A percentile compares a stretch with the other conserved stretches of the same genome.
Conservation (phyloP, 2,888 invertebrate genomes). For the Malthinus seriepunctatus region DNA sequence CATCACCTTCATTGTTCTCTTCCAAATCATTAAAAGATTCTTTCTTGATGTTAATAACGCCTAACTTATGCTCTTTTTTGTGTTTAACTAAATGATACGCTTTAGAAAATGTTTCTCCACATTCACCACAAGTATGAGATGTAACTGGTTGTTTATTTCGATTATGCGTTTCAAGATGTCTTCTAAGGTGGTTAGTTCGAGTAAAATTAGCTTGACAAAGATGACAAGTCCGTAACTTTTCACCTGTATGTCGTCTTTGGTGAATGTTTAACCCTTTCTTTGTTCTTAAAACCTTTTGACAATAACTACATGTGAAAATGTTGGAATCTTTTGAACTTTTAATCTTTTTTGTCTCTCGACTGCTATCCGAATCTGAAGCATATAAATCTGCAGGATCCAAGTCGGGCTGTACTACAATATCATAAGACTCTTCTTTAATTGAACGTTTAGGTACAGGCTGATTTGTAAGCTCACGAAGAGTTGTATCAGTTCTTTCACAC, state of each 20-base stretch:
- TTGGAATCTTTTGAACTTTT: constrained; percentile 35
- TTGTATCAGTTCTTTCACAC: constrained; percentile 51
- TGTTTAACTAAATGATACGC: constrained; percentile 39
- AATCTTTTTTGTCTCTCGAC: constrained; percentile 12
- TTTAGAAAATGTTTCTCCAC: constrained; percentile 40
- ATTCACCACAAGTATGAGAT: constrained; percentile 38
- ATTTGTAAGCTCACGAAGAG: constrained; percentile 42
- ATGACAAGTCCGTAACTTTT: constrained; percentile 48
- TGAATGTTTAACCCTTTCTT: constrained; percentile 49
- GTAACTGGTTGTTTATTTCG: constrained; percentile 32
- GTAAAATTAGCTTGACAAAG: constrained; percentile 49
- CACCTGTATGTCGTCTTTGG: constrained; percentile 47
- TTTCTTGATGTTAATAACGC: constrained; percentile 15
- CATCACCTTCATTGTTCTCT: constrained; percentile 22
- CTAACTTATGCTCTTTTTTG: constrained; percentile 36
- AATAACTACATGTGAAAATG: constrained; percentile 44
- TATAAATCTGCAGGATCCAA: constrained; percentile 32
- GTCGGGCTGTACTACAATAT: constrained; percentile 39
- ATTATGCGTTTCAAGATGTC: constrained; percentile 48
- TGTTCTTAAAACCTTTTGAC: constrained; percentile 46
- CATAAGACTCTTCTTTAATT: constrained; percentile 32
- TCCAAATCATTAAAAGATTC: constrained; percentile 28
- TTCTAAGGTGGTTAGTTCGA: constrained; percentile 47
- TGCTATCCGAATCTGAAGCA: constrained; percentile 35
- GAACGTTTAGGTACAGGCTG: constrained; percentile 15